Base-by-base conservation (phyloP, 2,888 invertebrate genomes). In the Lasiommata megera region DNA sequence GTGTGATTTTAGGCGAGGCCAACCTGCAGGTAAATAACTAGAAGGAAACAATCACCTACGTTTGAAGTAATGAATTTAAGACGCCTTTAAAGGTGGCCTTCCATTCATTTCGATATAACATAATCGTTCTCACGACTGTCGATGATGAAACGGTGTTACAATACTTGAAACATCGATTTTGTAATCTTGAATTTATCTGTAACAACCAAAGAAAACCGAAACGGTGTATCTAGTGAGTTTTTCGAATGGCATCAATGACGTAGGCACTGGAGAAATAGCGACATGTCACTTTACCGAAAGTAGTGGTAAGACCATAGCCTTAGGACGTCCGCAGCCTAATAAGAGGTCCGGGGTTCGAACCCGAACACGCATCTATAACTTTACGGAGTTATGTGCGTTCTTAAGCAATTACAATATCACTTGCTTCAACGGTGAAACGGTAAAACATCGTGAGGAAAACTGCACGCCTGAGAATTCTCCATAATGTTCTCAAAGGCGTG, bases 181-280 rank as follows among this genome's bases (percentile, higher is more conserved):
- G 51, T 38, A 51, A 38, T 51, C 51, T 3, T 23, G 51, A 38
- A 37, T 51, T 40, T 38, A 51, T 38, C 38, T 51, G 38, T 29
- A 11, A 11, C 34, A 34, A 11, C 9, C 34, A 9, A 1, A 31
- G 31, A 34, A 3, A 34, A 34, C 3, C 9, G 11, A 34, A 34
- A 34, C 9, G 7, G n/a, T n/a, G n/a, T n/a, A n/a, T n/a, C n/a
- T 6, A 31, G 31, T 6, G 31, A 31, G 9, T 3, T 8, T 3
- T 31, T 3, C 23, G 2, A 23, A 3, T 5, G 23, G 5, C 23
- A 23, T 23, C 23, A 5, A 23, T 23, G 23, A 3, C 2, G 3
- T 23, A 5, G 2, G 23, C 2, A 3, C 5, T 23, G 3, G 3
- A 23, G 23, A 23, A 5, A 23, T 23, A 23, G 3, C 23, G 23